Evolutionary conservation across 1,140 invertebrate genomes (phyloP), one percentile per base, ranked within the genome.

Genomic region (Cherax destructor): DNA sequence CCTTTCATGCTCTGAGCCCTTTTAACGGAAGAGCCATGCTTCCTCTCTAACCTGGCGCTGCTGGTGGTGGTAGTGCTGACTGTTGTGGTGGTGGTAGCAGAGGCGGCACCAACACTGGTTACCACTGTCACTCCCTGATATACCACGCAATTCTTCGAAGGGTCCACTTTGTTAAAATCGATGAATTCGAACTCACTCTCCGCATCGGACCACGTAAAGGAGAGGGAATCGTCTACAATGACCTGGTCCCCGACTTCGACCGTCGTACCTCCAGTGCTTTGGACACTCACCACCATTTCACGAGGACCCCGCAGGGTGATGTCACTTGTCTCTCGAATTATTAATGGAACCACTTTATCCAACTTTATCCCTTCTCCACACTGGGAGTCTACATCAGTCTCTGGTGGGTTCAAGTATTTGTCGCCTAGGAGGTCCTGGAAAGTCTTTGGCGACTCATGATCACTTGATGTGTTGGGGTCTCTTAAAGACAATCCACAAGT

Each of bases 101-200:
- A 77, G 16, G 69, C 21, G 18, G 69, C 21, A 0, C 47, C 41
- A 18, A 80, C 30, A 41, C 50, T 69, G 72, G 41, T 30, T 24
- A 65, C 41, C 11, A 50, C 69, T 21, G 78, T 59, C 4, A 86
- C 30, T 21, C 65, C 90, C 78, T 91, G 74, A 59, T 87, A 91
- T 84, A 87, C 90, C 50, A 91, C 90, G 41, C 90, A 91, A 30
- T 84, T 91, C 90, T 91, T 86, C 56, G 90, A 84, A 1, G 90
- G 90, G 24, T 83, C 90, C 47, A 65, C 80, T 59, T 91, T 91
- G 24, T 91, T 91, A 65, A 81, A 91, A 69, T 91, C 85, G 30
- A 91, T 87, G 65, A 91, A 91, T 52, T 91, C 90, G 41, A 91
- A 91, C 69, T 91, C 90, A 83, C 90, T 91, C 80, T 91, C 90